These are phyloP conservation scores for Nannoperca obscura DNA, from an alignment of 2,797 vertebrate species.

Conservation along the genomic window DNA sequence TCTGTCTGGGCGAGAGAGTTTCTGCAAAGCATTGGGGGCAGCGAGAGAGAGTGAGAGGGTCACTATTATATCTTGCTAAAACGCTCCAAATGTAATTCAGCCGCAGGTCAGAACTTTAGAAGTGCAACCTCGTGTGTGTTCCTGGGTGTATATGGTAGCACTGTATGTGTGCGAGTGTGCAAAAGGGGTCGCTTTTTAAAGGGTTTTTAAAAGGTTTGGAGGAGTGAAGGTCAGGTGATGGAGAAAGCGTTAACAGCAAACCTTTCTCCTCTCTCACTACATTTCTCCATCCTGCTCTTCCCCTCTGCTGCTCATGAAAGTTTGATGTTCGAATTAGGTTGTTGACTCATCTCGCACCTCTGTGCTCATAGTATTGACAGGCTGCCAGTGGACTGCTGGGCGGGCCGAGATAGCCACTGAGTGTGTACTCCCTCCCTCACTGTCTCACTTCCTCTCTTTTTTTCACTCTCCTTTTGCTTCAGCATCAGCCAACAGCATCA, in stretches of 20 bases:
- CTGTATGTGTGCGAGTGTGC: conserved; percentile 64
- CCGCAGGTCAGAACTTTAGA: conserved; percentile 83
- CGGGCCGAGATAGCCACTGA: conserved; percentile 89
- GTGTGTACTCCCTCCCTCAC: conserved; percentile 69
- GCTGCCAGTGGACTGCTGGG: conserved; percentile 88
- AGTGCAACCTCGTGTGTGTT: conserved; percentile 71
- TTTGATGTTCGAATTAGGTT: conserved; percentile 99
- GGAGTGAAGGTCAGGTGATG: conserved; percentile 85
- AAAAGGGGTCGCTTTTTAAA: conserved; percentile 78
- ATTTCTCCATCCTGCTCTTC: conserved; percentile 74
- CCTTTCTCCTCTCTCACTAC: conserved; percentile 72
- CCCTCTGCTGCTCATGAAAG: conserved; percentile 90
- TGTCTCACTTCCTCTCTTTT: conserved; percentile 66
- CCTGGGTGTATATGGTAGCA: conserved; percentile 47
- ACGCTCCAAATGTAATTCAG: conserved; percentile 85
- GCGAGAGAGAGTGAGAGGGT: conserved; percentile 73
- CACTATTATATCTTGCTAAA: conserved; percentile 82
- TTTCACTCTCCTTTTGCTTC: conserved; percentile 86
- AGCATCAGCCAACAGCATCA: conserved; percentile 95
- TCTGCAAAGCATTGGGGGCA: conserved; percentile 51
- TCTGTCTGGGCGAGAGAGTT: conserved; percentile 66
- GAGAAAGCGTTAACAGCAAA: conserved; percentile 79
- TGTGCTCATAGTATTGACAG: conserved; percentile 98
- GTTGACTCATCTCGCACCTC: conserved; percentile 97
- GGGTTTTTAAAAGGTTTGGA: conserved; percentile 84